phyloP scores from a whole-genome alignment of 2,113 vertebrate species.

The Bubalus kerabau region DNA sequence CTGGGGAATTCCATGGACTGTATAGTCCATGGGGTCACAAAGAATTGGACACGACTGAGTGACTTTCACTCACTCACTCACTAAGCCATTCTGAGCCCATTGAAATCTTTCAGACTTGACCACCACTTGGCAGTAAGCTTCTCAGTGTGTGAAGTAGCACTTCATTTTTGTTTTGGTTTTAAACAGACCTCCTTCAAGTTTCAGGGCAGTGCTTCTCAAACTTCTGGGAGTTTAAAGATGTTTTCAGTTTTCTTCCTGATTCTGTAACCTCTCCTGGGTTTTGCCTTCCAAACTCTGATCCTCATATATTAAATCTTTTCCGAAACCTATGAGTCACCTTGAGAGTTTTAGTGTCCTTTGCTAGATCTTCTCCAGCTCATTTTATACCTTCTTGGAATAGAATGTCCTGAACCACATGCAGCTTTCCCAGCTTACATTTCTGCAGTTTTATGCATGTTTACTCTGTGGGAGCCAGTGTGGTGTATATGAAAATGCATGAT shows the following conservation, averaged over 20 bases:
- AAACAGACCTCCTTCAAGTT: not conserved
- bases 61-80: not conserved
- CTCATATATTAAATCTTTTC: not conserved
- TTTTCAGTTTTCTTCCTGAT: not conserved
- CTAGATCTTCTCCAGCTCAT: not conserved
- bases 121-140: not conserved
- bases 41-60: not conserved
- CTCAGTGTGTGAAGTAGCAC: not conserved
- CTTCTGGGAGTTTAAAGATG: not conserved
- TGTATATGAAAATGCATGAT: not conserved
- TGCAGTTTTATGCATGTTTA: not conserved
- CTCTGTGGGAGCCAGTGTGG: not conserved
- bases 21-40: not conserved
- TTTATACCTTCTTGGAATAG: not conserved
- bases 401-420: accelerated
- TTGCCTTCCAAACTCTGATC: not conserved
- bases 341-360: not conserved
- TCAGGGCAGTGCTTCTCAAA: not conserved
- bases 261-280: not conserved
- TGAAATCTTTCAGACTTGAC: not conserved
- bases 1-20: not conserved
- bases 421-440: not conserved
- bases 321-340: not conserved
- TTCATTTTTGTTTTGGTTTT: not conserved
- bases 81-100: not conserved